These are phyloP conservation scores for Tachystola acroxantha DNA, from an alignment of 2,888 invertebrate genomes.

Conservation along the genomic window DNA sequence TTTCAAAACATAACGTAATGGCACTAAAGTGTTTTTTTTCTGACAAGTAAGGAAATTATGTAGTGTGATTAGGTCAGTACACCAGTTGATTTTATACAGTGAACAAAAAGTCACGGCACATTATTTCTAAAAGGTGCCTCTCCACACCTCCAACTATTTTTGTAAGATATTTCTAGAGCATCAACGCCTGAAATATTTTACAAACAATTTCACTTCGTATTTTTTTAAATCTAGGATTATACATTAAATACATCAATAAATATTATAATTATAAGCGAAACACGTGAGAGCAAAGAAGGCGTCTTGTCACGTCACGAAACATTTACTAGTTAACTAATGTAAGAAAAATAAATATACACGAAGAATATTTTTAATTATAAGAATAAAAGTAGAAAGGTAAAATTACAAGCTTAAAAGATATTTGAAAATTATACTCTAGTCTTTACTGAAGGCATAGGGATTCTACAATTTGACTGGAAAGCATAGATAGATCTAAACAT, in stretches of 20 bases:
- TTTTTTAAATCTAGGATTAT: not conserved
- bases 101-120: no score
- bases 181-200: no score
- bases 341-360: not conserved
- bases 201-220: no score
- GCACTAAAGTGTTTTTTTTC: conserved; percentile 21
- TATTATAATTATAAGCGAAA: not conserved
- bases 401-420: not conserved
- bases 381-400: not conserved
- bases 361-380: not conserved
- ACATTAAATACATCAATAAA: not conserved
- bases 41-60: not conserved
- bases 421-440: not conserved
- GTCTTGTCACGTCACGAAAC: not conserved
- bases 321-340: not conserved
- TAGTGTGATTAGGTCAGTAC: not conserved
- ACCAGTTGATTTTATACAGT: not conserved
- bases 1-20: conserved; percentile 39
- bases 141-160: no score
- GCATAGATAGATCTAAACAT: no score
- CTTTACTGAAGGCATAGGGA: conserved; percentile 3
- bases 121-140: no score
- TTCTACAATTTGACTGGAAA: no score
- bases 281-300: not conserved
- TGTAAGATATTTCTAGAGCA: no score